phyloP scores from a whole-genome alignment of 2,797 vertebrate genomes.

The Macropus fuliginosus region DNA sequence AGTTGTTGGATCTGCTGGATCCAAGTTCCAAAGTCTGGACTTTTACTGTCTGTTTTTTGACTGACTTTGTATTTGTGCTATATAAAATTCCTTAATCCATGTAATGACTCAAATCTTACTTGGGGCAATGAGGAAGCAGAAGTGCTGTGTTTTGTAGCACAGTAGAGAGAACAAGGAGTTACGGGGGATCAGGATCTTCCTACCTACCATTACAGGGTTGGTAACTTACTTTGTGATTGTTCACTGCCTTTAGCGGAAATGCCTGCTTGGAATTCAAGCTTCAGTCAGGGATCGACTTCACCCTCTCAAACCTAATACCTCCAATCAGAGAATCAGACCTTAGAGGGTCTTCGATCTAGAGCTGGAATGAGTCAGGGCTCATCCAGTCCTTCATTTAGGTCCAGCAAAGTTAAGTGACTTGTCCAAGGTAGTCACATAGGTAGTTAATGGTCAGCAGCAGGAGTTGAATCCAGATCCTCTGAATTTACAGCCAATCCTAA shows the following conservation, averaged over 20 bases:
- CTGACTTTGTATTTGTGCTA: neutral
- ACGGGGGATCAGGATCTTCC: rapidly evolving
- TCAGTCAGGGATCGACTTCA: neutral
- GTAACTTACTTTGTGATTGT: neutral
- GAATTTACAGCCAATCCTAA: neutral
- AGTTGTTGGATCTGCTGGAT: neutral
- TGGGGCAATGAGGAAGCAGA: neutral
- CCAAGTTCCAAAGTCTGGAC: neutral
- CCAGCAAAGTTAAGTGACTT: neutral
- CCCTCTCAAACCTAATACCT: neutral
- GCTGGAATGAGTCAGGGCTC: neutral
- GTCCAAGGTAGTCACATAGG: neutral
- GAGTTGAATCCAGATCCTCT: neutral
- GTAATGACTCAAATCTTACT: neutral
- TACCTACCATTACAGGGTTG: neutral
- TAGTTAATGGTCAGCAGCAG: neutral
- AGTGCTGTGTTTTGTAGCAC: neutral
- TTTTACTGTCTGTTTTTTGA: conserved; percentile 16
- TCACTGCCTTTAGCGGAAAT: neutral
- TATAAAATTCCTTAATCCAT: neutral
- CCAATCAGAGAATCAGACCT: too few relatives aligned
- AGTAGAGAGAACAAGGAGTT: neutral
- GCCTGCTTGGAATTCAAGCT: neutral
- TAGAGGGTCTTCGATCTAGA: neutral
- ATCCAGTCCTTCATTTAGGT: neutral